A percentile compares a stretch with the other conserved stretches of the same genome.
Conservation (phyloP, 2,797 vertebrate species). For the Peromyscus attwateri region DNA sequence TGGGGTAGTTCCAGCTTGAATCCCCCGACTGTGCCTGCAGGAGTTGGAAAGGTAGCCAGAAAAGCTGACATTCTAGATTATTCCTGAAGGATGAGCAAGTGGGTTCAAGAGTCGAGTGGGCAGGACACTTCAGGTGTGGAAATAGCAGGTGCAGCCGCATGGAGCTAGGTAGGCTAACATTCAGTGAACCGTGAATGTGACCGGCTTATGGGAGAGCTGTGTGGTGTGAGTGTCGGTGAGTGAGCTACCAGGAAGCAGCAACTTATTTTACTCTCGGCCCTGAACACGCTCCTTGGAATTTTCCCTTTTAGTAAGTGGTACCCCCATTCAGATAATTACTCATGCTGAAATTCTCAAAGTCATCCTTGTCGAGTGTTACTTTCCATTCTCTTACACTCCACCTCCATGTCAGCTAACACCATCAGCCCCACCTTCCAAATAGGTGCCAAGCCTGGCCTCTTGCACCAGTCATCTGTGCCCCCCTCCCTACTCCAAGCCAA, state of each 20-base stretch:
- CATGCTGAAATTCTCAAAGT: constrained; percentile 17
- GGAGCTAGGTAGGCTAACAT: not conserved
- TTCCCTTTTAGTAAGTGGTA: not conserved
- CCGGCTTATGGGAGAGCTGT: not conserved
- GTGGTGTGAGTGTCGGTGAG: not conserved
- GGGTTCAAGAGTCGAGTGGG: constrained; percentile 31
- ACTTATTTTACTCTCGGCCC: not conserved
- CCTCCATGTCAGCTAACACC: not conserved
- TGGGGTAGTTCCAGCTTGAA: not conserved
- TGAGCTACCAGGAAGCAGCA: not conserved
- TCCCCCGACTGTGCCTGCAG: constrained; percentile 43
- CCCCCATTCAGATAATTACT: not conserved
- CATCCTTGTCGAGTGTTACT: not conserved
- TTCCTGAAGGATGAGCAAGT: constrained; percentile 65
- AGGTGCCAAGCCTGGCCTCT: not conserved
- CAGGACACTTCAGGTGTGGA: not conserved
- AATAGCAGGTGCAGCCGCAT: not conserved
- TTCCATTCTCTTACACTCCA: not conserved
- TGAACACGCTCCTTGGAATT: constrained; percentile 1
- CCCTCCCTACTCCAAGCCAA: not conserved
- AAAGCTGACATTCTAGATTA: constrained; percentile 67
- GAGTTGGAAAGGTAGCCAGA: constrained; percentile 47
- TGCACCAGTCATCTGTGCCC: not conserved
- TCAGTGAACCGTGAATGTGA: not conserved
- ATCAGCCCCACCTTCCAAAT: not conserved